Evolutionary conservation across 2,113 vertebrate genomes (phyloP), one percentile per base, ranked within the genome.

Genomic region (Sinocyclocheilus anophthalmus): DNA sequence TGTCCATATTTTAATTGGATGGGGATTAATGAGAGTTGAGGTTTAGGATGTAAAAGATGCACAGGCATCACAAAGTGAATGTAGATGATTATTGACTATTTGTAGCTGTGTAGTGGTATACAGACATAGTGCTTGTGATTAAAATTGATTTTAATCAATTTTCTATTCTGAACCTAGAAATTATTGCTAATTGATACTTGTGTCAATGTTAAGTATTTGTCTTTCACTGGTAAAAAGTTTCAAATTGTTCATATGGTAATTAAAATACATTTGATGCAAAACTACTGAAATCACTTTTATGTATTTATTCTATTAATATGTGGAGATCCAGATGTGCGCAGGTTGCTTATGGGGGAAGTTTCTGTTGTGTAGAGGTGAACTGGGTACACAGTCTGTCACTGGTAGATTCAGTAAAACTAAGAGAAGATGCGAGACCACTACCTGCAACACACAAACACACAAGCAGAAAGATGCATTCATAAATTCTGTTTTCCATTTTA

Each of bases 341-440:
- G 42, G 26, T 5, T 12, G 39, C 45, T 88, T 30, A 88, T 79
- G 55, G 33, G 57, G 76, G 70, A n/a, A 82, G 70, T 42, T 65
- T 55, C 20, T 78, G 81, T 76, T 63, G 76, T 0, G 77, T 77
- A 4, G 81, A 86, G 26, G 76, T 75, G 72, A 84, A 87, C 72
- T 85, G 84, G 1, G 88, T 89, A 77, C 88, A 90, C 9, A 75
- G 61, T 16, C 50, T 39, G 76, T 89, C 88, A 73, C 65, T 85
- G 22, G 77, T 84, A n/a, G 85, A 86, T 48, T 89, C 88, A 2
- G 57, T 83, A 67, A 86, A 90, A 24, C 78, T 80, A 11, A 6
- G 39, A 39, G 87, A 86, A 30, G 84, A 88, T 12, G 70, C 79
- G 24, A 90, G 88, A 45, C 88, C 86, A 72, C 88, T 88, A n/a